These are phyloP conservation scores for Condylura cristata DNA, from an alignment of 2,113 vertebrate genomes.

Conservation along the genomic window DNA sequence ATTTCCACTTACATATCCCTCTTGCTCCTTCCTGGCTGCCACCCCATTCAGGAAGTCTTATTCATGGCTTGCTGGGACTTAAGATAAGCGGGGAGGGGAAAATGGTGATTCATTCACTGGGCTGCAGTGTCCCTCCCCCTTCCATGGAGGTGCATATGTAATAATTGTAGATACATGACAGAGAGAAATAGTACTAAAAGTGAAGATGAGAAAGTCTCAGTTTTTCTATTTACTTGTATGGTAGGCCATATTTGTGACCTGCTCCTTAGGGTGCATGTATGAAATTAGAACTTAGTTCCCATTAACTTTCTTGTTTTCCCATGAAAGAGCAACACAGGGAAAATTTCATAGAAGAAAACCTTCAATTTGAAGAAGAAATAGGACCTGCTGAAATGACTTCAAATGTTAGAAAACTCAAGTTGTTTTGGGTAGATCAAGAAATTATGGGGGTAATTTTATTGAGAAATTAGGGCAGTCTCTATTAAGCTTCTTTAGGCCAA, in stretches of 20 bases:
- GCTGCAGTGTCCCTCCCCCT: no score
- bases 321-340: neutral
- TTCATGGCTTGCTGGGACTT: no score
- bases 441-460: neutral
- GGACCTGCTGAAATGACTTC: neutral
- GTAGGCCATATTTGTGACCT: neutral
- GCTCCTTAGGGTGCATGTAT: neutral
- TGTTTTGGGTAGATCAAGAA: neutral
- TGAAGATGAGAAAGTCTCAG: neutral
- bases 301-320: neutral
- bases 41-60: no score
- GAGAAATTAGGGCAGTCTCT: neutral
- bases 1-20: no score
- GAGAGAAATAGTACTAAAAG: neutral
- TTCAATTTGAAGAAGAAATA: neutral
- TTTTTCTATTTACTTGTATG: neutral
- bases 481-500: neutral
- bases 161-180: neutral
- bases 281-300: neutral
- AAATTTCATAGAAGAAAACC: slow-evolving; percentile 12
- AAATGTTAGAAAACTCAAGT: neutral
- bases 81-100: no score
- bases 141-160: no score
- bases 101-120: no score
- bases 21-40: no score